Evolutionary conservation across 2,888 invertebrate genomes (phyloP).

Genomic region (Amphimallon solstitiale): DNA sequence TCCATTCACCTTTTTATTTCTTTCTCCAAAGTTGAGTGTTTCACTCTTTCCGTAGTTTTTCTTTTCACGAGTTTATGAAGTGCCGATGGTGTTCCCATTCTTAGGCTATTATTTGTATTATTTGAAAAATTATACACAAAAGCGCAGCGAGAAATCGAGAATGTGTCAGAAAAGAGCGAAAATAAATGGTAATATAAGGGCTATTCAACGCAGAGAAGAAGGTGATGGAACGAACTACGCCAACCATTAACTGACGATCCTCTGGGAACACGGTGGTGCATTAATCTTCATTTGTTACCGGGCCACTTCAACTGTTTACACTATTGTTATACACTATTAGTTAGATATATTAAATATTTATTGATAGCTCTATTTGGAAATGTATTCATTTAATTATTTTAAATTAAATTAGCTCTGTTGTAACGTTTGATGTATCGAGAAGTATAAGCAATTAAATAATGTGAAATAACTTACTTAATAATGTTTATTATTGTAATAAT

Average conservation of each 20-base stretch:
- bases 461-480: no score
- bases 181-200: conserved; percentile 54
- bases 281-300: conserved; percentile 64
- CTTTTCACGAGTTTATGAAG: conserved; percentile 2
- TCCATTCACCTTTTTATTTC: conserved; percentile 13
- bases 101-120: conserved; percentile 20
- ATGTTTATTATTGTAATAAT: no score
- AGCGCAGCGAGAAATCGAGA: conserved; percentile 50
- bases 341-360: conserved; percentile 27
- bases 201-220: conserved; percentile 4
- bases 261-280: conserved; percentile 55
- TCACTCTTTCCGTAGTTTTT: background rate
- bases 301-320: conserved; percentile 61
- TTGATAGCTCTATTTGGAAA: background rate
- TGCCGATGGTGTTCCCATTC: background rate
- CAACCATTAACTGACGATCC: conserved; percentile 46
- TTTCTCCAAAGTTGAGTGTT: conserved; percentile 37
- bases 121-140: conserved; percentile 32
- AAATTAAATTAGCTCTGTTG: no score
- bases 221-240: conserved; percentile 41
- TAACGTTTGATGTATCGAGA: no score
- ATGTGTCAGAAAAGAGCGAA: conserved; percentile 56
- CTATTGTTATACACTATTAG: conserved; percentile 51
- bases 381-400: no score
- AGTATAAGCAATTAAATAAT: no score